Evolutionary conservation across 2,797 vertebrate genomes (phyloP).

Genomic region (Protonibea diacanthus): DNA sequence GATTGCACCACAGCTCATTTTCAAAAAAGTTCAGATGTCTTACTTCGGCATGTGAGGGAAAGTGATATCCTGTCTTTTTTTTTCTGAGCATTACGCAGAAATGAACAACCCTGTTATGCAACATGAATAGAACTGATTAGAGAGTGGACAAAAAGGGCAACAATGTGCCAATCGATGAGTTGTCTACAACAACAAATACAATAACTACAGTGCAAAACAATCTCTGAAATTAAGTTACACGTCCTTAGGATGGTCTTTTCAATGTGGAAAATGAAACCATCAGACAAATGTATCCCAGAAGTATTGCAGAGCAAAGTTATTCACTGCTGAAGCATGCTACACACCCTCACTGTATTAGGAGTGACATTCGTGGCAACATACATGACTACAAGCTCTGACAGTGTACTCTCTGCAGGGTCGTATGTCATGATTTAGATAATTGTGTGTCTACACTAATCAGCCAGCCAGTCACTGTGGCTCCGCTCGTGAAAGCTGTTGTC

Average conservation of each 20-base stretch:
- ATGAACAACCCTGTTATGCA: slow-evolving; percentile 61
- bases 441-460: slow-evolving; percentile 48
- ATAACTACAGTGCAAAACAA: not conserved
- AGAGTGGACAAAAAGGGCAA: slow-evolving; percentile 34
- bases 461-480: slow-evolving; percentile 35
- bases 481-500: slow-evolving; percentile 37
- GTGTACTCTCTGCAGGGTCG: slow-evolving; percentile 38
- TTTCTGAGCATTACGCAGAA: not conserved
- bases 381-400: slow-evolving; percentile 31
- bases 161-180: slow-evolving; percentile 52
- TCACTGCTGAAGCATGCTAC: slow-evolving; percentile 53
- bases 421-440: slow-evolving; percentile 55
- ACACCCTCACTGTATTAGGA: slow-evolving; percentile 43
- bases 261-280: not conserved
- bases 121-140: slow-evolving; percentile 48
- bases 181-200: slow-evolving; percentile 38
- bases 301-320: slow-evolving; percentile 37
- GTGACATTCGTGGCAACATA: slow-evolving; percentile 41
- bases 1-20: slow-evolving; percentile 4
- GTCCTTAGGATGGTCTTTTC: not conserved
- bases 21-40: not conserved
- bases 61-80: not conserved
- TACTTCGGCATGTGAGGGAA: not conserved
- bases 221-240: not conserved
- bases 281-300: not conserved